Percentiles rank a stretch among this genome's conserved stretches.
Conservation (phyloP, 2,113 vertebrate genomes). For the Peucedramus taeniatus region DNA sequence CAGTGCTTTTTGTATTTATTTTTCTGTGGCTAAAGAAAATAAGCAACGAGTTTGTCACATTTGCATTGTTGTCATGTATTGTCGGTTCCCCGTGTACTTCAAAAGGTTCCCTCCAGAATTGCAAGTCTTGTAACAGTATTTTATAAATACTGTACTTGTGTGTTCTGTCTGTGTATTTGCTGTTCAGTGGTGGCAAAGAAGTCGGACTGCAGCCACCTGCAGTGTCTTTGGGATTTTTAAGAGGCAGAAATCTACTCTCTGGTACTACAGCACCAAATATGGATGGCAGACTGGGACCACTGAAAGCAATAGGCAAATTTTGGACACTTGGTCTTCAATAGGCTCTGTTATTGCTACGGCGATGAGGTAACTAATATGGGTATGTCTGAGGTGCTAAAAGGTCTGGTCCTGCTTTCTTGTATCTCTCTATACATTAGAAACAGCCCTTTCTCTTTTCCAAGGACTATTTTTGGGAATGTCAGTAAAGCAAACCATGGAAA, state of each 20-base stretch:
- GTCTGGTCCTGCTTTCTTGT: conserved; percentile 38
- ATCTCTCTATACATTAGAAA: neutral
- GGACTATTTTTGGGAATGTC: neutral
- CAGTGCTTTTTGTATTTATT: conserved; percentile 73
- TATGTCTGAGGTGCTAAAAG: conserved; percentile 47
- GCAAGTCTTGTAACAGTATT: conserved; percentile 46
- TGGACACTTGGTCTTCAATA: neutral
- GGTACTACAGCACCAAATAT: neutral
- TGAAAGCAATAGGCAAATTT: neutral
- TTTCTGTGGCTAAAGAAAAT: conserved; percentile 60
- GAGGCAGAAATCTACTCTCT: neutral
- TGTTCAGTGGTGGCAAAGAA: conserved; percentile 27
- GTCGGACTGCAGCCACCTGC: neutral
- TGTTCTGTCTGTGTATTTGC: conserved; percentile 38
- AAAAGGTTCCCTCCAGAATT: conserved; percentile 60
- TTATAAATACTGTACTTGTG: conserved; percentile 56
- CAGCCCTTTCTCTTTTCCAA: neutral
- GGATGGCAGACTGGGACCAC: neutral
- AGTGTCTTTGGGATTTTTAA: neutral
- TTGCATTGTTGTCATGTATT: conserved; percentile 53
- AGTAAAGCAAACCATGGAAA: neutral
- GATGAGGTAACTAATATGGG: neutral
- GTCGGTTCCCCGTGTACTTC: conserved; percentile 59
- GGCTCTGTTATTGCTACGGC: neutral
- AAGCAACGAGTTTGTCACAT: conserved; percentile 41